Evolutionary conservation across 35 echinoderm and acorn worm species (phyloP).

Genomic region (Heliocidaris tuberculata): DNA sequence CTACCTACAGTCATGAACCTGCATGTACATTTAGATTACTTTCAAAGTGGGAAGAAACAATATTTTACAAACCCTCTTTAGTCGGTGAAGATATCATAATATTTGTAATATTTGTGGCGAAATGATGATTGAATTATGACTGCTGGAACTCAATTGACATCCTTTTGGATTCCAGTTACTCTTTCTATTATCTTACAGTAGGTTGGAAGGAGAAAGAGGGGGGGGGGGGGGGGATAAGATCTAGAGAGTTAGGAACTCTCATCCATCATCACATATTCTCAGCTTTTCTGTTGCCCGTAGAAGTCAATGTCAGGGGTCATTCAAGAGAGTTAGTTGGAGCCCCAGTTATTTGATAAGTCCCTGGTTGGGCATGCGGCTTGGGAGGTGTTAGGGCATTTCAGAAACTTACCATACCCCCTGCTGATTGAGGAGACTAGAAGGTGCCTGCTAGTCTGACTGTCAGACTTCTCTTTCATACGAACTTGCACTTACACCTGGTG

Average conservation of each 20-base stretch:
- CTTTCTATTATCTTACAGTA: background rate
- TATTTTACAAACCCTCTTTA: background rate
- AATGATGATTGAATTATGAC: background rate
- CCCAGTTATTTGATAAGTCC: slow-evolving; percentile 9
- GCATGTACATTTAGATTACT: no score
- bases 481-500: background rate
- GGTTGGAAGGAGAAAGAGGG: background rate
- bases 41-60: background rate
- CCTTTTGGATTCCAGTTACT: background rate
- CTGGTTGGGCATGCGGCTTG: background rate
- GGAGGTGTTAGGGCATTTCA: slow-evolving; percentile 15
- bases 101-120: background rate
- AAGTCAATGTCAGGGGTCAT: background rate
- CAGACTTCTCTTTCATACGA: background rate
- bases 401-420: background rate
- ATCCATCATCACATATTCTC: slow-evolving; percentile 10
- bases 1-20: no score
- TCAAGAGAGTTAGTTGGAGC: background rate
- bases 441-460: background rate
- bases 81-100: background rate
- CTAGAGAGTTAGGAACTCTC: background rate
- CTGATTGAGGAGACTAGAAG: slow-evolving; percentile 2
- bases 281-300: background rate
- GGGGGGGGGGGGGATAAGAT: background rate
- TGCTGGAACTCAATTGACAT: background rate